Conservation (phyloP, 2,888 invertebrate species). For the Monopis laevigella region DNA sequence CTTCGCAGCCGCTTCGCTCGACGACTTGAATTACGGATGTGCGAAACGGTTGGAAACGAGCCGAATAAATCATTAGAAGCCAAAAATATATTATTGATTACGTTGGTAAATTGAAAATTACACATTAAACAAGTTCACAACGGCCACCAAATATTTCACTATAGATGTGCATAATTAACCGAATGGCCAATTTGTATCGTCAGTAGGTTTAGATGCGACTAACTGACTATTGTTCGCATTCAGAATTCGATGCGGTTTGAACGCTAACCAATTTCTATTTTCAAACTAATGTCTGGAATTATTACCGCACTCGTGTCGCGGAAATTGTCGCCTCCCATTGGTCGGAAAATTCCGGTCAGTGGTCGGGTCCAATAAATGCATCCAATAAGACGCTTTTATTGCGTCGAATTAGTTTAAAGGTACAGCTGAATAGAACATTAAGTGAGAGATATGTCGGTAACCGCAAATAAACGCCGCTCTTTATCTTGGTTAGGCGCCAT, state of each 20-base stretch:
- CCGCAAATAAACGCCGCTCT: slow-evolving; percentile 15
- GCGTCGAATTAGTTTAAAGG: slow-evolving; percentile 11
- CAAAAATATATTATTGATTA: no score
- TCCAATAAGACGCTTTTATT: slow-evolving; percentile 15
- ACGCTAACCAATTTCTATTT: slow-evolving; percentile 12
- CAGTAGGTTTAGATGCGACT: slow-evolving; percentile 6
- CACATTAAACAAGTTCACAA: no score
- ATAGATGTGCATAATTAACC: slow-evolving; percentile 32
- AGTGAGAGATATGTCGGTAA: slow-evolving; percentile 8
- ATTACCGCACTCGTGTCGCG: slow-evolving; percentile 12
- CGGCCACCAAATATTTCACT: slow-evolving; percentile 21
- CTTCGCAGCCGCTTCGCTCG: no score
- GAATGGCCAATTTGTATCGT: slow-evolving; percentile 16
- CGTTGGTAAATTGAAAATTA: no score
- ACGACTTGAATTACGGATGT: no score
- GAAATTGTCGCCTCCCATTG: slow-evolving; percentile 8
- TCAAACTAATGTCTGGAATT: slow-evolving; percentile 14
- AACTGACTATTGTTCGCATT: slow-evolving; percentile 12
- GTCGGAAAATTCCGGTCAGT: neutral
- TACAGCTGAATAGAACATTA: slow-evolving; percentile 9
- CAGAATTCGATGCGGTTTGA: slow-evolving; percentile 14
- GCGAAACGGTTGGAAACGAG: no score
- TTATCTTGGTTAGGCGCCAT: slow-evolving; percentile 11
- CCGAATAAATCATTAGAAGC: no score
- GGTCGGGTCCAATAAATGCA: slow-evolving; percentile 7